Percentiles rank a stretch among this genome's conserved stretches.
Conservation (phyloP, 2,888 invertebrate genomes). For the Pemphredon lugubris region DNA sequence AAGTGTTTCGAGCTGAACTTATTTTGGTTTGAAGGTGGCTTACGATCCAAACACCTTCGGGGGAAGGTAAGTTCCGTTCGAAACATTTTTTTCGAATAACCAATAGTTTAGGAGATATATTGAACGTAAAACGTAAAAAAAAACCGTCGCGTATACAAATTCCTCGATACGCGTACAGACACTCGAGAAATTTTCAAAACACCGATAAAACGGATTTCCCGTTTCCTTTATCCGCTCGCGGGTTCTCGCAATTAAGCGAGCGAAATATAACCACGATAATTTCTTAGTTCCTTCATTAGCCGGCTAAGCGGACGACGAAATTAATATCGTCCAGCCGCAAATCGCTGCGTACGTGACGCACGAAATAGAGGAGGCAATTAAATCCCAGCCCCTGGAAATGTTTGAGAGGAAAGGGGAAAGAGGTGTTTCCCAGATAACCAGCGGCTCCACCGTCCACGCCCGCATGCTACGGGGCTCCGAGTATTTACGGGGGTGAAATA, state of each 20-base stretch:
- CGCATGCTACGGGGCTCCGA: slow-evolving; percentile 50
- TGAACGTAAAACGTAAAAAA: no score
- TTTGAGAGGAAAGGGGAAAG: slow-evolving; percentile 58
- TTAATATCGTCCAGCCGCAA: slow-evolving; percentile 66
- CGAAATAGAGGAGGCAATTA: slow-evolving; percentile 70
- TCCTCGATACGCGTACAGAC: no score
- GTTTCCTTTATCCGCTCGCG: no score
- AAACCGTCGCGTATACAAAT: no score
- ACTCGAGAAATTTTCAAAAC: no score
- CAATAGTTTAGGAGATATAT: no score
- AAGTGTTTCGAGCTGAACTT: no score
- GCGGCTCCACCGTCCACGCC: slow-evolving; percentile 43
- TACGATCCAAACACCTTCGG: no score
- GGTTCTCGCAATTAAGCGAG: slow-evolving; percentile 26
- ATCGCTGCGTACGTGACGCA: slow-evolving; percentile 64
- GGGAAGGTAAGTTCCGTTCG: no score
- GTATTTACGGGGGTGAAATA: slow-evolving; percentile 67
- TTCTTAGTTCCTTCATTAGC: slow-evolving; percentile 44
- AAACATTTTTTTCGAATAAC: no score
- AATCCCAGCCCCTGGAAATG: slow-evolving; percentile 61
- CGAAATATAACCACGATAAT: slow-evolving; percentile 35
- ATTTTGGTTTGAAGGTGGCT: no score
- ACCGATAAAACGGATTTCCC: no score
- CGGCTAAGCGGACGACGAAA: slow-evolving; percentile 36
- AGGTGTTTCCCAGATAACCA: slow-evolving; percentile 67